A percentile compares a stretch with the other conserved stretches of the same genome.
Evolutionary conservation across 2,888 invertebrate genomes (phyloP).

Genomic region (Sericinus montela): DNA sequence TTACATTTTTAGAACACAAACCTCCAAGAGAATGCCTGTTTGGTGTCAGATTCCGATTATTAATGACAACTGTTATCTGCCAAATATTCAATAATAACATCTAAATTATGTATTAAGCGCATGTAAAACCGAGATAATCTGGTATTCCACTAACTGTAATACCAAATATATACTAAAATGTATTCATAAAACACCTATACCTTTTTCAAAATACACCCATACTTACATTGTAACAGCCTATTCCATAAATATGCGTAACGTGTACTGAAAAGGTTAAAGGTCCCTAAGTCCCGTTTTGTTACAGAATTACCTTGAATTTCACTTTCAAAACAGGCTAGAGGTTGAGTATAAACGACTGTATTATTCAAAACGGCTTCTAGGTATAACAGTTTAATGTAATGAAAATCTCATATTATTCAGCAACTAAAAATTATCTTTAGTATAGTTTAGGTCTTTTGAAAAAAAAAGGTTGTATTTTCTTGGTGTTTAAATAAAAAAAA

Average conservation of each 20-base stretch:
- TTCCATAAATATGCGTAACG: slow-evolving; percentile 11
- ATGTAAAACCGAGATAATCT: too few relatives aligned
- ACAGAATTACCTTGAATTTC: slow-evolving; percentile 15
- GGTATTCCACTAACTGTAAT: too few relatives aligned
- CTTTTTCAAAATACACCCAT: too few relatives aligned
- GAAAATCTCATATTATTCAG: slow-evolving; percentile 12
- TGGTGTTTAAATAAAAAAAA: not conserved
- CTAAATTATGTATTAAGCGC: too few relatives aligned
- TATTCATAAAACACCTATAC: too few relatives aligned
- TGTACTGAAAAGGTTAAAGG: slow-evolving; percentile 15
- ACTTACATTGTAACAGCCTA: too few relatives aligned
- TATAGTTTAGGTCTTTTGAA: not conserved
- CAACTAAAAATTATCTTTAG: slow-evolving; percentile 1
- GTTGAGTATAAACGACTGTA: slow-evolving; percentile 17
- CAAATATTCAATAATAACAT: too few relatives aligned
- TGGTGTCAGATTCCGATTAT: too few relatives aligned
- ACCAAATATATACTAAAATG: too few relatives aligned
- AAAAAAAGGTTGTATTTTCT: not conserved
- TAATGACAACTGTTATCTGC: too few relatives aligned
- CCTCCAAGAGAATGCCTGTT: too few relatives aligned
- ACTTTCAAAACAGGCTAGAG: slow-evolving; percentile 15
- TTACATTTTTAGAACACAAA: too few relatives aligned
- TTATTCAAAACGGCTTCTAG: slow-evolving; percentile 13
- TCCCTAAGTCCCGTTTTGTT: slow-evolving; percentile 16
- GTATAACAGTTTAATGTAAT: slow-evolving; percentile 13